Conservation (phyloP, 2,113 vertebrate genomes). For the Oreamnos americanus region DNA sequence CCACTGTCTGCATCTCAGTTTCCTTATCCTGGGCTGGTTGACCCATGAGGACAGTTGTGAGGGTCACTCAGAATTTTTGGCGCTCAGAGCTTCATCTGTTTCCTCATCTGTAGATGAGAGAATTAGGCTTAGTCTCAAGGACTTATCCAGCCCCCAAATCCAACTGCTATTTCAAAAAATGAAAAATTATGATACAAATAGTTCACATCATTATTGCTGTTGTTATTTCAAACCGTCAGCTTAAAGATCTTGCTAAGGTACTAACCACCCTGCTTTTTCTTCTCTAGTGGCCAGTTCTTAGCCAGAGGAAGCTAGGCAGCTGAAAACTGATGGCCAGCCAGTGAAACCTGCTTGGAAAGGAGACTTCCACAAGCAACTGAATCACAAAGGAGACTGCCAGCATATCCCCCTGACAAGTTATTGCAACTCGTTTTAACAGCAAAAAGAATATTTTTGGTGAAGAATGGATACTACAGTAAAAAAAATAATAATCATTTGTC, state of each 20-base stretch:
- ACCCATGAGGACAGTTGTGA: neutral
- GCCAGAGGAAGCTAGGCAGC: neutral
- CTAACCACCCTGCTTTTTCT: neutral
- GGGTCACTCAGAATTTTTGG: neutral
- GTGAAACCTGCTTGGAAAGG: neutral
- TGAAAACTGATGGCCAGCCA: neutral
- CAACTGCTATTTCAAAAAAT: neutral
- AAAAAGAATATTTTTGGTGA: neutral
- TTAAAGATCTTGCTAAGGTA: neutral
- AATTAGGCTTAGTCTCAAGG: neutral
- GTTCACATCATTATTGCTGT: neutral
- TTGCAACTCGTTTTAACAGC: neutral
- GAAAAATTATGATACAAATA: neutral
- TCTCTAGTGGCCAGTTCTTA: neutral
- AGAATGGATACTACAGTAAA: neutral
- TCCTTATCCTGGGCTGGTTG: neutral
- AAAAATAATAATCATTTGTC: neutral
- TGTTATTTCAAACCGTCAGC: neutral
- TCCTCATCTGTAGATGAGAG: neutral
- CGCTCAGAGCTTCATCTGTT: neutral
- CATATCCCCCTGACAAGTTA: neutral
- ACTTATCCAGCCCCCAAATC: neutral
- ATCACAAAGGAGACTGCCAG: neutral
- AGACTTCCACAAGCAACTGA: neutral
- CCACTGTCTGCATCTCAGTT: neutral